Evolutionary conservation across 2,113 vertebrate genomes (phyloP).

Genomic region (Xenus cinereus): DNA sequence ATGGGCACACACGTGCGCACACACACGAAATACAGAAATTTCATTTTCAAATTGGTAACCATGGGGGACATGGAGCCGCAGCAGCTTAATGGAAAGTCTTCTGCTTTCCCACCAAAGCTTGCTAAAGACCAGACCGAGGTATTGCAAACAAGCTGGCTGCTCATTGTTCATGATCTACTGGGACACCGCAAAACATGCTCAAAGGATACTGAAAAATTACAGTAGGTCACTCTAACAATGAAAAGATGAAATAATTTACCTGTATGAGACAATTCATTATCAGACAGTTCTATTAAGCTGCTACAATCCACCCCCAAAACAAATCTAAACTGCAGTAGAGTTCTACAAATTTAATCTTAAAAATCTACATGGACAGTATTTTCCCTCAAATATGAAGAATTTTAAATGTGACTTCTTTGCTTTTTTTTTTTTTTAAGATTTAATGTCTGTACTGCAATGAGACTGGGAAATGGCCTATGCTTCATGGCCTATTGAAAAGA

Average conservation of each 20-base stretch:
- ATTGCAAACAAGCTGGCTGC: neutral
- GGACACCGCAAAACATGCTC: neutral
- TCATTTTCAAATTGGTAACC: neutral
- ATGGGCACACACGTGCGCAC: neutral
- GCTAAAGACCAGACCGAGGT: neutral
- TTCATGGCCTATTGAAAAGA: neutral
- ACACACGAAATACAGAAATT: neutral
- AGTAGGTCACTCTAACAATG: neutral
- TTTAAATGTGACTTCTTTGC: neutral
- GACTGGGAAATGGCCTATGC: neutral
- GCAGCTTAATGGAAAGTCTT: neutral
- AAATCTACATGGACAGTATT: neutral
- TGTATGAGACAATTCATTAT: neutral
- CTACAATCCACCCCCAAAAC: rapidly evolving
- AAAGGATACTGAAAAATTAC: neutral
- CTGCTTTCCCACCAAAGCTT: neutral
- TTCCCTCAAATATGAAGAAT: neutral
- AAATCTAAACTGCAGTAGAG: neutral
- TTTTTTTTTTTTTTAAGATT: neutral
- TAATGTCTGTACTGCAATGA: neutral
- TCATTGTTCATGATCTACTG: neutral
- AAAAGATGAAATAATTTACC: neutral
- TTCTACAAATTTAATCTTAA: neutral
- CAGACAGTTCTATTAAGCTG: neutral
- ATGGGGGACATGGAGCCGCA: neutral